Conservation (phyloP, 2,797 vertebrate genomes). For the Amniataba percoides region DNA sequence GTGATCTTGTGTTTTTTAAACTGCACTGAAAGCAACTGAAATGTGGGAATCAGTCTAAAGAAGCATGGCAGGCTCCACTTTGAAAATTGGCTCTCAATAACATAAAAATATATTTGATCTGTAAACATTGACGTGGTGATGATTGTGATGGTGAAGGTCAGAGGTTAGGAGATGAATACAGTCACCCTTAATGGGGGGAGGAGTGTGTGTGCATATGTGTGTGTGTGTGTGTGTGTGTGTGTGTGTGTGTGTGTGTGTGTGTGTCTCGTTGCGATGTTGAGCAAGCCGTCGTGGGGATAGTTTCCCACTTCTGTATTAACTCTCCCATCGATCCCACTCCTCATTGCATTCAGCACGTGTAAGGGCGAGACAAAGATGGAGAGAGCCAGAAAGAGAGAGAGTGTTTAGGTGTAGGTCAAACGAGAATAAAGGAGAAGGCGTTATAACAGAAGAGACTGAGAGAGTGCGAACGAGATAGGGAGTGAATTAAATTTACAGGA, state of each 20-base stretch:
- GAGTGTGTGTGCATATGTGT: not conserved
- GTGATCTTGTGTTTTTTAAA: not conserved
- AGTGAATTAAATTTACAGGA: conserved; percentile 61
- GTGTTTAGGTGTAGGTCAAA: conserved; percentile 56
- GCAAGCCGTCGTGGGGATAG: not conserved
- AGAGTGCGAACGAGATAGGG: conserved; percentile 30
- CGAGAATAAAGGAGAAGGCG: conserved; percentile 46
- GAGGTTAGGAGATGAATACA: conserved; percentile 9
- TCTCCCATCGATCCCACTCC: conserved; percentile 55
- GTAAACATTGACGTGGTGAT: conserved; percentile 9
- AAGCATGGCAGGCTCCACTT: not conserved
- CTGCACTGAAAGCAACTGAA: not conserved
- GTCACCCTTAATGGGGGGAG: conserved; percentile 12
- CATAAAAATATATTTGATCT: not conserved
- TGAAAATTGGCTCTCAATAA: not conserved
- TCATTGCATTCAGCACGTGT: conserved; percentile 61
- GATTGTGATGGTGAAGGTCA: conserved; percentile 2
- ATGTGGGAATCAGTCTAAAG: not conserved
- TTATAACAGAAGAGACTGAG: conserved; percentile 24
- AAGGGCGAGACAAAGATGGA: conserved; percentile 42
- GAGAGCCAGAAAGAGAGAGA: conserved; percentile 18
- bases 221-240: conserved; percentile 11
- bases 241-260: not conserved
- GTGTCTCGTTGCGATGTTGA: conserved; percentile 24
- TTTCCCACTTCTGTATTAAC: conserved; percentile 44